Base-by-base conservation (phyloP, 2,888 invertebrate species). In the Argyresthia goedartella region DNA sequence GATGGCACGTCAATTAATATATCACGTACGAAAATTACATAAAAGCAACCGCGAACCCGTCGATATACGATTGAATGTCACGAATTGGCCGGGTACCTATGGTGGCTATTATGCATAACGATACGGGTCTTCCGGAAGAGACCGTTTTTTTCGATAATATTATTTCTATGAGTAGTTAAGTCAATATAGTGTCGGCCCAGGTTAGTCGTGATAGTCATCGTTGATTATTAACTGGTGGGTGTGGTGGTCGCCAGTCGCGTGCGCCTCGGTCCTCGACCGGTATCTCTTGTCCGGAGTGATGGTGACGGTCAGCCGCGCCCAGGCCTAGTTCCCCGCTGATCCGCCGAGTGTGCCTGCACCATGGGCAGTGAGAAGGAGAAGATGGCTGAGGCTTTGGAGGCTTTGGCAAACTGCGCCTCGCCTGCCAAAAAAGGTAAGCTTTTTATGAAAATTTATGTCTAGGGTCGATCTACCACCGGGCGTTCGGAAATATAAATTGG, bases 351-450 rank as follows among this genome's bases (percentile, higher is more conserved):
- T 15, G 58, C 64, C 62, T 63, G n/a, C 68, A 69, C 67, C 67
- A 85, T 86, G 85, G 78, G 76, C 64, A 74, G 82, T 58, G 85
- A 84, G 65, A 85, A 85, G 66, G 82, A 78, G 71, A 85, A 84
- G 68, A 86, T 86, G 85, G 85, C 84, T 56, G 73, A 79, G 55
- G 84, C 82, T 59, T 62, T 75, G 59, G 85, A 85, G 68, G 85
- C 86, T 57, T 82, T 85, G 45, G 78, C 81, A 52, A 86, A 86
- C 73, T 81, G 80, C 69, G 76, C 85, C 53, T 85, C 87, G 55
- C 87, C 86, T 14, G 85, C 79, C 57, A 87, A 87, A 65, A 87
- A 87, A 85, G 87, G 87, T 87, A 79, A 68, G 44, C 13, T 45
- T n/a, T n/a, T n/a, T 44, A 39, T 10, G n/a, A 41, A 16, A 14